phyloP scores from a whole-genome alignment of 2,113 vertebrate genomes.

The Perca flavescens region DNA sequence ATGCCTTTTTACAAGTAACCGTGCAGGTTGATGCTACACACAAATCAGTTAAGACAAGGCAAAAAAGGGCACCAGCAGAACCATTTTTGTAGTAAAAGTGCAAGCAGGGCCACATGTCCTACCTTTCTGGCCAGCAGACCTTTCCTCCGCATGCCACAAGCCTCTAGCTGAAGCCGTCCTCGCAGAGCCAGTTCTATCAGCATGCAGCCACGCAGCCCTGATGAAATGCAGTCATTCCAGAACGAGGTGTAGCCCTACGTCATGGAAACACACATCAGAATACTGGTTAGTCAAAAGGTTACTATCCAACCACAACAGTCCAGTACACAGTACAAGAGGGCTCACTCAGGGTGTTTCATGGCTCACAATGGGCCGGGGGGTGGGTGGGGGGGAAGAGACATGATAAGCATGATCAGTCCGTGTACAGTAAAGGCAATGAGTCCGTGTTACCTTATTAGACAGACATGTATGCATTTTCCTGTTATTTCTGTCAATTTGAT shows the following conservation, averaged over 20 bases:
- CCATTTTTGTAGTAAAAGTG: background rate
- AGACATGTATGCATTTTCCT: no score
- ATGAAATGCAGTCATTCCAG: slow-evolving; percentile 99
- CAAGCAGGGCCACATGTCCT: slow-evolving; percentile 16
- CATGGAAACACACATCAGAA: slow-evolving; percentile 18
- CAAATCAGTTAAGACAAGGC: background rate
- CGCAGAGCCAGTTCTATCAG: slow-evolving; percentile 94
- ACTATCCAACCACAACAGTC: background rate
- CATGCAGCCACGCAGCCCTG: slow-evolving; percentile 96
- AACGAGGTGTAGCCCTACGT: slow-evolving; percentile 95
- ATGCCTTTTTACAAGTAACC: background rate
- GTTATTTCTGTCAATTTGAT: no score
- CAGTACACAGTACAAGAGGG: no score
- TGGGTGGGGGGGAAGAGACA: no score
- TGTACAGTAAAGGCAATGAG: no score
- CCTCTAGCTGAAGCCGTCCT: slow-evolving; percentile 93
- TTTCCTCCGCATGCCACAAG: slow-evolving; percentile 95
- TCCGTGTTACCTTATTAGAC: no score
- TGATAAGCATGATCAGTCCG: no score
- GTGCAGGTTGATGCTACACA: background rate
- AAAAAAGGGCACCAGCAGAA: background rate
- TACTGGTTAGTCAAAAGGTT: background rate
- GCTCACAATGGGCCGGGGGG: no score
- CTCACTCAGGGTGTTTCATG: background rate
- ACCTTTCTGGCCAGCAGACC: slow-evolving; percentile 95